These are phyloP conservation scores for Operophtera brumata DNA, from an alignment of 2,888 invertebrate genomes.

Conservation along the genomic window DNA sequence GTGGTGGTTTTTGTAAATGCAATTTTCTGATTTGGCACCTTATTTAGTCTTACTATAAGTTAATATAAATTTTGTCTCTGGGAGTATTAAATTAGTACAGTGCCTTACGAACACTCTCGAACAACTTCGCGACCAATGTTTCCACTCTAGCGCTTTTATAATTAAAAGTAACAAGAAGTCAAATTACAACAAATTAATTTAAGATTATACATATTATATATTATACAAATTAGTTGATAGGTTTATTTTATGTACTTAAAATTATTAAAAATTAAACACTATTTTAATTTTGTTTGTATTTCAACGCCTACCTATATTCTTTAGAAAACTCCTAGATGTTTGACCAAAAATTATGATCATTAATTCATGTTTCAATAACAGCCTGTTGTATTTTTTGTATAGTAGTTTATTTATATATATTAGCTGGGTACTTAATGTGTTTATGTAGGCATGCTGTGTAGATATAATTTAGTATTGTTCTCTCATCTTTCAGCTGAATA, in stretches of 20 bases:
- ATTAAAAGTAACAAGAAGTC: conserved; percentile 76
- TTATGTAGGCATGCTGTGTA: too few species aligned
- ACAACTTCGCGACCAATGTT: conserved; percentile 63
- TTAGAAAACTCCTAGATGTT: too few species aligned
- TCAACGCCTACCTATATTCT: too few species aligned
- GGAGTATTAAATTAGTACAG: conserved; percentile 54
- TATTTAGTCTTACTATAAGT: conserved; percentile 19
- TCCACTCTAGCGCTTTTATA: conserved; percentile 70
- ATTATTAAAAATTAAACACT: conserved; percentile 78
- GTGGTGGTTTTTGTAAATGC: conserved; percentile 22
- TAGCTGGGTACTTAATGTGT: too few species aligned
- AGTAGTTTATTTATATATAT: too few species aligned
- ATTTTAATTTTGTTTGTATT: conserved; percentile 45
- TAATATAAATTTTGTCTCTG: conserved; percentile 22
- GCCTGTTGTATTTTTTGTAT: too few species aligned
- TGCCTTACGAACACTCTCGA: conserved; percentile 68
- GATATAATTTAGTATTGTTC: too few species aligned
- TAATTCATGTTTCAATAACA: too few species aligned
- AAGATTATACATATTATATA: conserved; percentile 80
- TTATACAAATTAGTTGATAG: conserved; percentile 80
- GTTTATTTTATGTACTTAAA: conserved; percentile 81
- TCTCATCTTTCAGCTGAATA: too few species aligned
- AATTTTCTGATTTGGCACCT: conserved; percentile 24
- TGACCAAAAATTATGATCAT: neutral
- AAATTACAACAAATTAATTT: conserved; percentile 80